Conservation (phyloP, 1,140 invertebrate genomes). For the Anastrepha obliqua region DNA sequence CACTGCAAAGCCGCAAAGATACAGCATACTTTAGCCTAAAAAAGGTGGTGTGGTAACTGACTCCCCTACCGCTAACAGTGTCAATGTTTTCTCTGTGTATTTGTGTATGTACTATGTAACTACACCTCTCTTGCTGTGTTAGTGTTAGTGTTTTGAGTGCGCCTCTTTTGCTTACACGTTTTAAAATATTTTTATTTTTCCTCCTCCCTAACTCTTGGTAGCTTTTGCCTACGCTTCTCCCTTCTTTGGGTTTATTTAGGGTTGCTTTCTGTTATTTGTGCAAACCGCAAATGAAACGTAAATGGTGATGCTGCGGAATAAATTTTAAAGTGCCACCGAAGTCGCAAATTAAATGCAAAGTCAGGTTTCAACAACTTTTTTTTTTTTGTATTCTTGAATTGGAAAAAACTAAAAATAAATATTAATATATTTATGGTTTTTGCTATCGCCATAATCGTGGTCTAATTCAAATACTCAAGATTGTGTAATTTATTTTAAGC, state of each 20-base stretch:
- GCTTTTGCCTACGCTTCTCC: neutral
- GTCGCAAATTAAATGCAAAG: constrained; percentile 41
- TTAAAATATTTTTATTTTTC: constrained; percentile 1
- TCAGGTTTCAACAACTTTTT: neutral
- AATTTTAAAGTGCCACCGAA: neutral
- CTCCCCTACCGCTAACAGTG: neutral
- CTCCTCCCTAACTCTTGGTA: neutral
- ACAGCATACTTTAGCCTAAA: neutral
- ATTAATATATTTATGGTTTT: constrained; percentile 26
- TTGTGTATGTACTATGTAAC: neutral
- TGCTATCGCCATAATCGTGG: neutral
- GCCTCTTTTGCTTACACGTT: neutral
- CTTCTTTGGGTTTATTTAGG: neutral
- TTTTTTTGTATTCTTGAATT: neutral
- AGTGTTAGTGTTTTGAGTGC: neutral
- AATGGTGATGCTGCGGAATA: neutral
- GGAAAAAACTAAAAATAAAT: neutral
- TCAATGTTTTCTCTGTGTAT: neutral
- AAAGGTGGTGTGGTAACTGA: neutral
- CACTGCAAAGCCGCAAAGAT: neutral
- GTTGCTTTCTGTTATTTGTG: neutral
- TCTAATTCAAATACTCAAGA: neutral
- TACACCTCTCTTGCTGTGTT: neutral
- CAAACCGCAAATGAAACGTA: neutral
- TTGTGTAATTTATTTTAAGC: no score